These are phyloP conservation scores for Cinara cedri DNA, from an alignment of 2,888 invertebrate genomes.

Conservation along the genomic window DNA sequence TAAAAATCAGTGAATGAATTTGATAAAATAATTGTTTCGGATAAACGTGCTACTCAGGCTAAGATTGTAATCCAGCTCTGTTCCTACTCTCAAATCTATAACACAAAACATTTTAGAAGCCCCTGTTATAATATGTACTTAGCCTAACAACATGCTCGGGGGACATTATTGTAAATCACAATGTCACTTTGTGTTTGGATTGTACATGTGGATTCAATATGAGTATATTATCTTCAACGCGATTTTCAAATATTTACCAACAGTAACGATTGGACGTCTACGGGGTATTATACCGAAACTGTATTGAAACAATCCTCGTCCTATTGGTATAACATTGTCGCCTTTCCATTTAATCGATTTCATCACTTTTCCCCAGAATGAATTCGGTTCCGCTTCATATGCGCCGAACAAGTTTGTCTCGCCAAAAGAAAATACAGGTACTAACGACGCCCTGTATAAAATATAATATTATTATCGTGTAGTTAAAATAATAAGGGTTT, in stretches of 20 bases:
- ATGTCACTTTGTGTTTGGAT: too few species aligned
- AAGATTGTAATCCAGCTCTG: too few species aligned
- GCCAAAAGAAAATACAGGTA: slow-evolving; percentile 89
- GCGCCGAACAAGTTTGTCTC: slow-evolving; percentile 82
- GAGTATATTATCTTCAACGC: not conserved
- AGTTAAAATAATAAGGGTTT: not conserved
- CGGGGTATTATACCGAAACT: slow-evolving; percentile 84
- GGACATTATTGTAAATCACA: too few species aligned
- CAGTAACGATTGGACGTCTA: slow-evolving; percentile 79
- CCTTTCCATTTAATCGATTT: slow-evolving; percentile 74
- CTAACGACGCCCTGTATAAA: slow-evolving; percentile 73
- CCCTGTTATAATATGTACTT: too few species aligned
- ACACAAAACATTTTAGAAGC: too few species aligned
- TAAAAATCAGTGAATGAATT: too few species aligned
- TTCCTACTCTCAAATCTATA: too few species aligned
- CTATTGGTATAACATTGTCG: slow-evolving; percentile 78
- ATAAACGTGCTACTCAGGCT: too few species aligned
- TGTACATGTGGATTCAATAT: too few species aligned
- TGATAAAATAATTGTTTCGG: too few species aligned
- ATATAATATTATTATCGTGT: slow-evolving; percentile 59
- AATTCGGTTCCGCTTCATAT: slow-evolving; percentile 66
- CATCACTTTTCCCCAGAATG: slow-evolving; percentile 68
- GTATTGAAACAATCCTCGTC: slow-evolving; percentile 91
- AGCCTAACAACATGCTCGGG: too few species aligned
- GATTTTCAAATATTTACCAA: slow-evolving; percentile 75